phyloP scores from a whole-genome alignment of 2,888 invertebrate genomes.

The Yponomeuta sedellus region DNA sequence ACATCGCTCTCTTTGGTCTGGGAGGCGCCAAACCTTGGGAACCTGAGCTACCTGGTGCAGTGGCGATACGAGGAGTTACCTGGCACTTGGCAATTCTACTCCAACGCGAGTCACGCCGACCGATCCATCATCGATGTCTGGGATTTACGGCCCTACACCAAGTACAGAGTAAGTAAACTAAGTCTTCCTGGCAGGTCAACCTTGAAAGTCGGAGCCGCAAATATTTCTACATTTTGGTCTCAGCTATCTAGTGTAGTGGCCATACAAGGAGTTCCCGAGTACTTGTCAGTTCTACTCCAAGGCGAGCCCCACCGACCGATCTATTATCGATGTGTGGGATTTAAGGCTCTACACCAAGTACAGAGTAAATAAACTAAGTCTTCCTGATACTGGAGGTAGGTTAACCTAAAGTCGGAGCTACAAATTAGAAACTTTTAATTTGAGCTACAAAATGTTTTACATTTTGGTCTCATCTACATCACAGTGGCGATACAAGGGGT shows the following conservation, averaged over 20 bases:
- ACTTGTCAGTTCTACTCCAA: slow-evolving; percentile 90
- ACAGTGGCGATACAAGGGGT: slow-evolving; percentile 73
- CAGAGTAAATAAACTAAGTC: slow-evolving; percentile 76
- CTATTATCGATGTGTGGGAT: slow-evolving; percentile 82
- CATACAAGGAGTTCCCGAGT: slow-evolving; percentile 81
- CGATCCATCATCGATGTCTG: slow-evolving; percentile 83
- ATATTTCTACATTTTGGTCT: no score
- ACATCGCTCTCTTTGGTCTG: slow-evolving; percentile 88
- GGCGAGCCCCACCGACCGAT: slow-evolving; percentile 80
- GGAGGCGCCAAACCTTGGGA: slow-evolving; percentile 78
- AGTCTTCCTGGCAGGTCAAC: slow-evolving; percentile 35
- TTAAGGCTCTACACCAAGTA: slow-evolving; percentile 93
- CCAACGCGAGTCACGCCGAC: slow-evolving; percentile 82
- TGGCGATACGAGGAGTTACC: slow-evolving; percentile 84
- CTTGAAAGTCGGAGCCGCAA: no score
- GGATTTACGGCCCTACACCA: slow-evolving; percentile 90
- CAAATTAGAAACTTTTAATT: no score
- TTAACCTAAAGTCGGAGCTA: no score
- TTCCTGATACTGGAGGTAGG: no score
- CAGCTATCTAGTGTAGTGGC: slow-evolving; percentile 84
- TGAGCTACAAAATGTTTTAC: no score
- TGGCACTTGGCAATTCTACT: slow-evolving; percentile 89
- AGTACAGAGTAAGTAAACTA: slow-evolving; percentile 86
- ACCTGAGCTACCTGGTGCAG: slow-evolving; percentile 81
- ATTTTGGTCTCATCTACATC: no score